Percentiles rank a stretch among this genome's conserved stretches.
phyloP scores from a whole-genome alignment of 2,113 vertebrate genomes.

The Gadus chalcogrammus region DNA sequence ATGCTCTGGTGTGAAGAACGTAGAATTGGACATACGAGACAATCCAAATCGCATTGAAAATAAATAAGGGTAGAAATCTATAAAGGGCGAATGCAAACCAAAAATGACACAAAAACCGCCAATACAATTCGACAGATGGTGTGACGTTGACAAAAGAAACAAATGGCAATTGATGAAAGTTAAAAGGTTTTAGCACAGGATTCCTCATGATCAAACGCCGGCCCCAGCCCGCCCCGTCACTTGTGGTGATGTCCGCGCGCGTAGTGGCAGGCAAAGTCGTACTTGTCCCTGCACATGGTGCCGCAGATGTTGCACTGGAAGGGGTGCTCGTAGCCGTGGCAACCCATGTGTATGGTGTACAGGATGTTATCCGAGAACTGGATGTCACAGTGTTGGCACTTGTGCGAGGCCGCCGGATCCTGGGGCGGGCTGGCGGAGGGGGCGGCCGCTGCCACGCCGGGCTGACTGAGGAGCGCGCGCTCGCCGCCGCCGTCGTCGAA shows the following conservation, averaged over 20 bases:
- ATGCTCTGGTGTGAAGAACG: too few species aligned
- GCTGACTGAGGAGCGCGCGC: conserved; percentile 80
- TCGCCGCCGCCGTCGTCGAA: conserved; percentile 79
- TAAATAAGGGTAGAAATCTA: too few species aligned
- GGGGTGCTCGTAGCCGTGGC: conserved; percentile 92
- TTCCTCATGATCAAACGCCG: too few species aligned
- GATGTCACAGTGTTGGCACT: conserved; percentile 95
- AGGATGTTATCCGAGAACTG: conserved; percentile 96
- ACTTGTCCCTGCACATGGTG: conserved; percentile 90
- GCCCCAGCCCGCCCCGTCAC: conserved; percentile 24
- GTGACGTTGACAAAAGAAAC: too few species aligned
- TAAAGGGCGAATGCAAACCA: too few species aligned
- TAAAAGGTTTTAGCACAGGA: too few species aligned
- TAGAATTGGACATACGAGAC: too few species aligned
- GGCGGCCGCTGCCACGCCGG: conserved; percentile 82
- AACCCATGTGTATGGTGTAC: conserved; percentile 98
- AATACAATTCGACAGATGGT: too few species aligned
- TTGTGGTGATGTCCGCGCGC: conserved; percentile 89
- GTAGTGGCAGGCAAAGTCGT: conserved; percentile 98
- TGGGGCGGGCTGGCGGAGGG: conserved; percentile 51
- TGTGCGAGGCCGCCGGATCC: conserved; percentile 85
- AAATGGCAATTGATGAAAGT: too few species aligned
- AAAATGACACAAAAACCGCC: too few species aligned
- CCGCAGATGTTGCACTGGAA: conserved; percentile 98
- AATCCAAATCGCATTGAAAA: too few species aligned